phyloP scores from a whole-genome alignment of 2,113 vertebrate genomes.

The Tachysurus vachellii region DNA sequence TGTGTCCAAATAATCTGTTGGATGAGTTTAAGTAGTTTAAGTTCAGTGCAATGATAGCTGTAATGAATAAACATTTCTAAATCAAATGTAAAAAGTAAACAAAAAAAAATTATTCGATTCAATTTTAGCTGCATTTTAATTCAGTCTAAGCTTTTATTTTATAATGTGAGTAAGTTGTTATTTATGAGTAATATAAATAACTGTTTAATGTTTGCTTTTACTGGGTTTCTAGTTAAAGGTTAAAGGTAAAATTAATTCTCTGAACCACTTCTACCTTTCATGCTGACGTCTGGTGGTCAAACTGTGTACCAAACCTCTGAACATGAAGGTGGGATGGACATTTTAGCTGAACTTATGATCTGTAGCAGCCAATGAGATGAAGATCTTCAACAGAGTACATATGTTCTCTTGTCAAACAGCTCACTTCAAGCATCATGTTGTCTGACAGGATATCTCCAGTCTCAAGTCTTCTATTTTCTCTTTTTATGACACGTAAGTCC shows the following conservation, averaged over 20 bases:
- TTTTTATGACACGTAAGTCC: slow-evolving; percentile 1
- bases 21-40: too few species aligned
- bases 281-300: slow-evolving; percentile 2
- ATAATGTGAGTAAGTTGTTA: too few species aligned
- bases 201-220: background rate
- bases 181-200: too few species aligned
- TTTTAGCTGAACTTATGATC: background rate
- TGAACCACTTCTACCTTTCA: background rate
- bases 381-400: background rate
- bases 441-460: background rate
- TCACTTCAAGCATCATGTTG: background rate
- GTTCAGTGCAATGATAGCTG: too few species aligned
- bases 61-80: too few species aligned
- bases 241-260: background rate
- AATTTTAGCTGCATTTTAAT: background rate
- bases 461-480: background rate
- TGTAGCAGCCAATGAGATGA: background rate
- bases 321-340: background rate
- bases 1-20: too few species aligned
- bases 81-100: too few species aligned
- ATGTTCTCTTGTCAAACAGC: background rate
- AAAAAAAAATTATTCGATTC: background rate
- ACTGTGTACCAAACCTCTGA: background rate
- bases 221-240: too few species aligned
- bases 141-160: background rate